Percentiles rank a stretch among this genome's conserved stretches.
Conservation (phyloP, 1,140 invertebrate genomes). For the Cyphomyrmex costatus region DNA sequence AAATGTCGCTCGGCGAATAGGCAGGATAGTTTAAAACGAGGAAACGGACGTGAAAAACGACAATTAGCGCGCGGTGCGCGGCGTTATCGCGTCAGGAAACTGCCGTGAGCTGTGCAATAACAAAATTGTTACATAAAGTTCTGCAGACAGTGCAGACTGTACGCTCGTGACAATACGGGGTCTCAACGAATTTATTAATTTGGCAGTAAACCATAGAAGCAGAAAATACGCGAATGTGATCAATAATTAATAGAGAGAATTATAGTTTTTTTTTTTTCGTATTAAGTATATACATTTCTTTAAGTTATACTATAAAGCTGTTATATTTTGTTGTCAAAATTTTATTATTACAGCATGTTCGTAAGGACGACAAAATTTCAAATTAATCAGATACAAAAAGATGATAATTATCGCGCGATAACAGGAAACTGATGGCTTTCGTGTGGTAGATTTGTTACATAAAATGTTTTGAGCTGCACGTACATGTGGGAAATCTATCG, state of each 20-base stretch:
- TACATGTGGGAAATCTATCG: too few species aligned
- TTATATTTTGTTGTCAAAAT: background rate
- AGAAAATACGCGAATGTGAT: background rate
- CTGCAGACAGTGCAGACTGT: conserved; percentile 19
- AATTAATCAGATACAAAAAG: conserved; percentile 45
- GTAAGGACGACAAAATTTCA: background rate
- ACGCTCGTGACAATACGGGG: conserved; percentile 41
- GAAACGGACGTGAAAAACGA: conserved; percentile 78
- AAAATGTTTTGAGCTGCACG: conserved; percentile 24
- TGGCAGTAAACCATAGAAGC: background rate
- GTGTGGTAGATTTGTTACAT: conserved; percentile 44
- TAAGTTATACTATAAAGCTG: background rate
- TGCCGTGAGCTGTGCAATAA: conserved; percentile 51
- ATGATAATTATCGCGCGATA: conserved; percentile 24
- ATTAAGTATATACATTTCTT: background rate
- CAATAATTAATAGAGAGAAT: background rate
- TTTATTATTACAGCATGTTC: background rate
- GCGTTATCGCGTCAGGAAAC: conserved; percentile 74
- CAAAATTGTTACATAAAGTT: conserved; percentile 72
- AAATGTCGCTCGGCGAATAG: conserved; percentile 70
- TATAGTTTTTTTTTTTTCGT: background rate
- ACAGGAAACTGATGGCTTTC: conserved; percentile 39
- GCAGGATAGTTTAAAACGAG: conserved; percentile 63
- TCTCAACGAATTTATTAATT: background rate
- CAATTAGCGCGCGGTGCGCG: conserved; percentile 68